Evolutionary conservation across 2,888 invertebrate genomes (phyloP), one percentile per base, ranked within the genome.

Genomic region (Acholoe squamosa): DNA sequence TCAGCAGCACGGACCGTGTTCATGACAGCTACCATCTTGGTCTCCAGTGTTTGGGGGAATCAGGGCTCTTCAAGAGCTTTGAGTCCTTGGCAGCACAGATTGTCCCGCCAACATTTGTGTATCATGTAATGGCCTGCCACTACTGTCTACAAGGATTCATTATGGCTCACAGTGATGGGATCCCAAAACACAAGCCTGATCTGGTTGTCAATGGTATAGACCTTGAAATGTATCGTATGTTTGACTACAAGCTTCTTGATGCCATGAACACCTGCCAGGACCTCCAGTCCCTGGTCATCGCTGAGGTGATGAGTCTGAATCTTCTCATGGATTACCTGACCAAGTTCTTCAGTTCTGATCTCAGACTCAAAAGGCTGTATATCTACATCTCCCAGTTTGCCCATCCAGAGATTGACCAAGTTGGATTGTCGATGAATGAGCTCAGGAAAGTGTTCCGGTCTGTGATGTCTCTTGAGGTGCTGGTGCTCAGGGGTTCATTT

Each of bases 101-200:
- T 22, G 90, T 90, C 7, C 90, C 90, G n/a, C 56, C 56, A 14
- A 61, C 54, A 12, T 90, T 90, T 84, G 84, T 90, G 61, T 90
- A 84, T 34, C 80, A 84, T 33, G 90, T 90, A 5, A 90, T 90
- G 90, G 52, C 90, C 19, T 90, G 90, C n/a, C 90, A 90, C 61
- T 90, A 90, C 61, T 90, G 90, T 71, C 84, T 90, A 0, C 84
- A 84, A 34, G 90, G 90, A 0, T 90, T 84, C 54, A n/a, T 61
- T 34, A 90, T 52, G 61, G 80, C 90, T 0, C 84, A 76, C n/a
- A 77, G 77, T 3, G 56, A 54, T 10, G 52, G 52, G 0, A 33
- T 76, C 33, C 61, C 61, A 16, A 1, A 1, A 1, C 84, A 84
- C 52, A n/a, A 34, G 19, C 90, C 90, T 1, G 84, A 84, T 34